Base-by-base conservation (phyloP, 1,140 invertebrate species). In the Drosophila obscura region DNA sequence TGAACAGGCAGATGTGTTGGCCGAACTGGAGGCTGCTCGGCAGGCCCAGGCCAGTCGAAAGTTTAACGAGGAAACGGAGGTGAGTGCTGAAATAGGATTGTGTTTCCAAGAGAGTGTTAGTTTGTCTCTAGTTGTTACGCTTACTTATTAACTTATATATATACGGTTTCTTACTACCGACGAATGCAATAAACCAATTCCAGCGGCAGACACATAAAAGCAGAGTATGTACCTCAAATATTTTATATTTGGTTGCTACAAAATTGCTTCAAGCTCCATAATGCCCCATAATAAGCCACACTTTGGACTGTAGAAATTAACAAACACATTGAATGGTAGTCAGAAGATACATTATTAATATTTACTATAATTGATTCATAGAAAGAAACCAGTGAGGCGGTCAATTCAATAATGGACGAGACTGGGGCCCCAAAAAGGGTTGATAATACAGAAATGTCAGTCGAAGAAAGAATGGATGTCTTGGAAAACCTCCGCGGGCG, bases 341-440 rank as follows among this genome's bases (percentile, higher is more conserved):
- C 2, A 6, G 26, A 2, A 9, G 0, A 4, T 2, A 8, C 26
- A 44, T 11, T 8, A 7, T 16, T 8, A 48, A 45, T 7, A 39
- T 15, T 4, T 16, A n/a, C 24, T 60, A 9, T 4, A 2, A 35
- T 49, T 15, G 0, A 43, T 77, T 68, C 51, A 11, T 58, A 91
- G 90, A 91, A 89, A 53, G 90, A 91, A 77, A 91, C 90, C 16
- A 90, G 85, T 48, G 90, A 91, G 11, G 90, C 90, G 8, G 90
- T 91, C n/a, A 90, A 90, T 43, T 91, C 90, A 8, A 91, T 91
- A 26, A 91, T 90, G 84, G 74, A 83, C 15, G 88, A 87, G 1
- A 2, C 68, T 1, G 68, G 62, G 28, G 5, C 48, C 11, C 28
- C 44, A n/a, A 60, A 61, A 51, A 35, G 22, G 50, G 16, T 56